Evolutionary conservation across 2,113 vertebrate species (phyloP), one percentile per base, ranked within the genome.

Genomic region (Heloderma charlesbogerti): DNA sequence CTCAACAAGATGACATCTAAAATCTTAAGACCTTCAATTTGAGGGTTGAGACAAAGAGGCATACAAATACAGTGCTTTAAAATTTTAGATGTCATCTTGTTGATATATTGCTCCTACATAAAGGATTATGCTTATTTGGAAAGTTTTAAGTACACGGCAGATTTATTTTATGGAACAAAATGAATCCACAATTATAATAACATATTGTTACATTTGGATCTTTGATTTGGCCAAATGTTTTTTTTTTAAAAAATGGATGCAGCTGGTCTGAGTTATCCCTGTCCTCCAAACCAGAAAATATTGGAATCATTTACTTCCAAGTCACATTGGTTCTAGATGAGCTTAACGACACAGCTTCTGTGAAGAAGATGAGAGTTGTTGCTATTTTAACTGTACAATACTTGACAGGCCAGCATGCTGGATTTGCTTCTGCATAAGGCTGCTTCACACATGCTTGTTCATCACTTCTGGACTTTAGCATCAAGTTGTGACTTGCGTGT

Each of bases 1-100:
- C n/a, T n/a, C n/a, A 94, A 78, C 79, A 84, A 75, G 96, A 97
- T 95, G 92, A 87, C 92, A 96, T 96, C 95, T 97, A 96, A 91
- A 91, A 97, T 93, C 96, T 96, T 94, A 96, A 97, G 97, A 96
- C 93, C 48, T 27, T 75, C 5, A 48, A 6, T 96, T 86, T 93
- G 75, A 45, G 54, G 78, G 75, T 74, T n/a, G n/a, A n/a, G n/a
- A 78, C n/a, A 78, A 40, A n/a, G 72, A 45, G 48, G 37, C 72
- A 88, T 34, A 9, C n/a, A 78, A 78, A 66, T 12, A 5, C 6
- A 43, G 7, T 3, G 2, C 12, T 25, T 77, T 40, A 29, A 77
- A 12, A 60, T 78, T 96, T 96, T 94, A 92, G 22, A 54, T 96
- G 92, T 92, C 84, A 96, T 94, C 96, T 96, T 97, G 96, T 97